Evolutionary conservation across 1,140 invertebrate genomes (phyloP), one percentile per base, ranked within the genome.

Genomic region (Reticulitermes speratus): DNA sequence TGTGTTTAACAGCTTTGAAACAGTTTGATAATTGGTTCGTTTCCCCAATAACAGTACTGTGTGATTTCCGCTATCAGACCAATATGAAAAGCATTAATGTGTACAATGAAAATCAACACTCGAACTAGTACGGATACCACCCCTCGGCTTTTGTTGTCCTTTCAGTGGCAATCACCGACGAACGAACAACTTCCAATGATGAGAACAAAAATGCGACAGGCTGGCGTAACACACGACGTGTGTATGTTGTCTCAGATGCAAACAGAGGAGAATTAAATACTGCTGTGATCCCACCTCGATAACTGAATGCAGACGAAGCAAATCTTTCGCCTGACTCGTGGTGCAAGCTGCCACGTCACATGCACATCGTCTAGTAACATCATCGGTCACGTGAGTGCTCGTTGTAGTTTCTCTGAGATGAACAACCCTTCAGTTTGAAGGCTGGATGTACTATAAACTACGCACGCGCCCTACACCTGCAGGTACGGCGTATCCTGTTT

Each of bases 51-150:
- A 75, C 30, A 75, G n/a, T 75, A 21, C n/a, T 75, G n/a, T 16
- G 65, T 75, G 16, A 75, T 75, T 75, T 75, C 30, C 25, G n/a
- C 2, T 8, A 16, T 16, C n/a, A 30, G 25, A 75, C 9, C 7
- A 75, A 75, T 30, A 14, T 75, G n/a, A 75, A 75, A 30, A 9
- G 3, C 65, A 75, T 25, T 75, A n/a, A 75, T 75, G 65, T 30
- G 65, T 75, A 75, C n/a, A 75, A 75, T 75, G 65, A 75, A 75
- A 75, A 75, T 75, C 65, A 75, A 75, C 65, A 75, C 25, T 30
- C 25, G n/a, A 30, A 9, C n/a, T 75, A 25, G 5, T n/a, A 75
- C n/a, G 65, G 65, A 75, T 6, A 55, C 52, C 8, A 30, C 25
- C 65, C 8, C n/a, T 14, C 65, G n/a, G 65, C 65, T 1, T n/a